A percentile compares a stretch with the other conserved stretches of the same genome.
Evolutionary conservation across 2,797 vertebrate genomes (phyloP).

Genomic region (Sandelia bainsii): DNA sequence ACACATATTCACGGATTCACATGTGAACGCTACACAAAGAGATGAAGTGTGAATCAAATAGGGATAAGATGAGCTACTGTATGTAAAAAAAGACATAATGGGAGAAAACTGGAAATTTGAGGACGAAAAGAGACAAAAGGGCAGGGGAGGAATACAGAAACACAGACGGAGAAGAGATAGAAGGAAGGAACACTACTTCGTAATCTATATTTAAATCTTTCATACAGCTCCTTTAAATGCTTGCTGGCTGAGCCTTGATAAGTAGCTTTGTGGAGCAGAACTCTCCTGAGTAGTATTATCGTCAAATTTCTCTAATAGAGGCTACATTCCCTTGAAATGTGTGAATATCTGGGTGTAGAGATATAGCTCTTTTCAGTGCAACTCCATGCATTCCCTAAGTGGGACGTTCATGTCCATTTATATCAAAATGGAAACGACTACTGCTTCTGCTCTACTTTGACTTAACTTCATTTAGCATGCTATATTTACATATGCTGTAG

Average conservation of each 20-base stretch:
- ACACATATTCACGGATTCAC: conserved; percentile 50
- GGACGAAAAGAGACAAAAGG: conserved; percentile 45
- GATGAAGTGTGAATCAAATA: conserved; percentile 54
- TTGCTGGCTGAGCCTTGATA: conserved; percentile 72
- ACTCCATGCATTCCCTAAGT: conserved; percentile 26
- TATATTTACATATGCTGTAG: conserved; percentile 23
- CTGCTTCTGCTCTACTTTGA: neutral
- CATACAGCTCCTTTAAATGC: conserved; percentile 65
- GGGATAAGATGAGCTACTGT: conserved; percentile 60
- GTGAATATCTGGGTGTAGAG: conserved; percentile 39
- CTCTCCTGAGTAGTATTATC: conserved; percentile 69
- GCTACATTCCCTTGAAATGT: conserved; percentile 57
- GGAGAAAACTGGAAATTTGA: conserved; percentile 56
- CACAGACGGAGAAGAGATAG: conserved; percentile 39
- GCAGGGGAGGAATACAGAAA: conserved; percentile 41
- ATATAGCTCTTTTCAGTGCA: conserved; percentile 34
- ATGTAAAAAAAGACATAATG: conserved; percentile 27
- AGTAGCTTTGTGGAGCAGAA: conserved; percentile 73
- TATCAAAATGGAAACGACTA: conserved; percentile 10
- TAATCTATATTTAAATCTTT: conserved; percentile 75
- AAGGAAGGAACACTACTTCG: conserved; percentile 35
- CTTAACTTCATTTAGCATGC: conserved; percentile 15
- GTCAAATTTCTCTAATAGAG: conserved; percentile 69
- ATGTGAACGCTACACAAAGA: conserved; percentile 47
- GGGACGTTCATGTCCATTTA: conserved; percentile 22